A percentile compares a stretch with the other conserved stretches of the same genome.
phyloP scores from a whole-genome alignment of 1,140 invertebrate genomes.

The Ridgeia piscesae region DNA sequence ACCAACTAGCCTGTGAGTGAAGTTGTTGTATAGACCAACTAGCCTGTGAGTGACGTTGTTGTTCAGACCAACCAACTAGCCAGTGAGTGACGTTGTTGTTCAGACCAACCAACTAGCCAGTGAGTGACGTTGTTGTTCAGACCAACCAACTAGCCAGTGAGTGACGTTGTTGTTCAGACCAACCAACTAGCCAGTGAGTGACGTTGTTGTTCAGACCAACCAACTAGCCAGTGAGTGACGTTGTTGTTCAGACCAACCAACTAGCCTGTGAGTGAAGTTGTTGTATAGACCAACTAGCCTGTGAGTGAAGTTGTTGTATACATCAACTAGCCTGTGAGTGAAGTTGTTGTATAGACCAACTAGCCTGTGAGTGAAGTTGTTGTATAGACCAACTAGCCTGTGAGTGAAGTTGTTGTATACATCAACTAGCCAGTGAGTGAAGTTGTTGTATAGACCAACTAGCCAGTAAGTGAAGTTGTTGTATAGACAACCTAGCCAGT shows the following conservation, averaged over 20 bases:
- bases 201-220: not conserved
- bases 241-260: not conserved
- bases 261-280: not conserved
- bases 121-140: not conserved
- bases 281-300: no score
- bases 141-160: not conserved
- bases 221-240: no score
- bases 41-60: not conserved
- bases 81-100: not conserved
- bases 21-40: not conserved
- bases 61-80: not conserved
- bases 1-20: no score
- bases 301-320: not conserved
- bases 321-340: not conserved
- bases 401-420: not conserved
- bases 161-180: not conserved
- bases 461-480: not conserved
- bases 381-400: not conserved
- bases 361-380: no score
- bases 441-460: not conserved
- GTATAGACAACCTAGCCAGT: no score
- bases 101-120: no score
- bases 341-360: not conserved
- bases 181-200: not conserved
- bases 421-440: no score